A percentile compares a stretch with the other conserved stretches of the same genome.
These are phyloP conservation scores for Tachuris rubrigastra DNA, from an alignment of 2,113 vertebrate genomes.

Conservation along the genomic window DNA sequence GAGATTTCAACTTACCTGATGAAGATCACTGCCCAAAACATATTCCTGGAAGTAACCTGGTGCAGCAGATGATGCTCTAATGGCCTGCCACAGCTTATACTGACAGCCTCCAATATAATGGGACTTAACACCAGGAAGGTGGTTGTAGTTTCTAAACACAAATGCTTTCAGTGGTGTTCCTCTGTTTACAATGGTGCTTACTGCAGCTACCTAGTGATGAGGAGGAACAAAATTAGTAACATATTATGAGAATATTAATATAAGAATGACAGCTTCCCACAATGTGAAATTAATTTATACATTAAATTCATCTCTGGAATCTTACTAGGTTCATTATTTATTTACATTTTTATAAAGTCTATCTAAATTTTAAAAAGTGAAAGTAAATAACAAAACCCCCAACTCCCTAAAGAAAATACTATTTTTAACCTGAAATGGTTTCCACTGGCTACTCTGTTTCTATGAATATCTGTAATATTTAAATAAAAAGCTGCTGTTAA, in stretches of 20 bases:
- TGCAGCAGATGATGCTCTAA: slow-evolving; percentile 92
- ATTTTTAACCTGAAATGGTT: not conserved
- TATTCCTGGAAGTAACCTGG: slow-evolving; percentile 96
- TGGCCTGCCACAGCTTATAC: slow-evolving; percentile 94
- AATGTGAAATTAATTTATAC: not conserved
- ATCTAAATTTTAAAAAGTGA: not conserved
- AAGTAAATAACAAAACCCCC: not conserved
- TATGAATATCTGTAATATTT: not conserved
- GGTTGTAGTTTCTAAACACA: slow-evolving; percentile 95
- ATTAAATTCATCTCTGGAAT: not conserved
- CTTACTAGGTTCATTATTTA: not conserved
- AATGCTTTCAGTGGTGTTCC: slow-evolving; percentile 90
- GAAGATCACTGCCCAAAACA: slow-evolving; percentile 86
- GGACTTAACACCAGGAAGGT: slow-evolving; percentile 87
- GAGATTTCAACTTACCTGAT: slow-evolving; percentile 81
- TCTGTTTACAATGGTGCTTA: slow-evolving; percentile 92
- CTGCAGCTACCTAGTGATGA: slow-evolving; percentile 85
- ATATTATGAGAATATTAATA: not conserved
- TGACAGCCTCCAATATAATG: slow-evolving; percentile 92
- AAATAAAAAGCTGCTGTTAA: not conserved
- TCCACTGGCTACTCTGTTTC: not conserved
- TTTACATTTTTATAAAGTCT: not conserved
- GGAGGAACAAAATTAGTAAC: not conserved
- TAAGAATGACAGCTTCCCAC: not conserved
- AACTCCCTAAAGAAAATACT: not conserved